Conservation (phyloP, 2,888 invertebrate genomes). For the Pseudoips prasinana region DNA sequence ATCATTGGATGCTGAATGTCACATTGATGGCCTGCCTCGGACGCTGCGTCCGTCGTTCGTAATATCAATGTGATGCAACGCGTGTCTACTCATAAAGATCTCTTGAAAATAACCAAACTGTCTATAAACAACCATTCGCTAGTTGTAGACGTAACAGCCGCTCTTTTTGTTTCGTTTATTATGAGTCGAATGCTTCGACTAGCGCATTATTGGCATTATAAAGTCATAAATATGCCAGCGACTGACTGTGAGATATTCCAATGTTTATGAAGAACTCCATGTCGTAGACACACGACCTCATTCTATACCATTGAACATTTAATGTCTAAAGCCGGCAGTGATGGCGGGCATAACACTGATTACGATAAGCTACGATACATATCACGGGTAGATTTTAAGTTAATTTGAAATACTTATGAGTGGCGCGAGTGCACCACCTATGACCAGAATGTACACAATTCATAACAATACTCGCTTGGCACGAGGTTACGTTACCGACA, state of each 20-base stretch:
- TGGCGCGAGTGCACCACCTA: conserved; percentile 58
- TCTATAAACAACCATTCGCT: conserved; percentile 4
- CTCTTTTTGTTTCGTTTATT: too few species aligned
- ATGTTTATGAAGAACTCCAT: conserved; percentile 11
- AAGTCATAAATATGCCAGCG: conserved; percentile 17
- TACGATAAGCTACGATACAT: conserved; percentile 42
- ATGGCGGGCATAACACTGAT: conserved; percentile 36
- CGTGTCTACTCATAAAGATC: conserved; percentile 20
- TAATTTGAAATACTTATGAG: conserved; percentile 57
- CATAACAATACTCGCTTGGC: conserved; percentile 55
- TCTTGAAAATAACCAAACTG: conserved; percentile 8
- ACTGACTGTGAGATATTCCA: conserved; percentile 6
- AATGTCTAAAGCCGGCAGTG: conserved; percentile 29
- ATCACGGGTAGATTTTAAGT: conserved; percentile 44
- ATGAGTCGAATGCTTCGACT: too few species aligned
- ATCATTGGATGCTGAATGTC: conserved; percentile 54
- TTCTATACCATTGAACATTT: conserved; percentile 14
- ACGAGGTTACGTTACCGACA: conserved; percentile 56
- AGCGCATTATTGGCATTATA: conserved; percentile 14
- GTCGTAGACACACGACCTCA: conserved; percentile 11
- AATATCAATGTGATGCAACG: conserved; percentile 15
- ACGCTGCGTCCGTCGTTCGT: conserved; percentile 10
- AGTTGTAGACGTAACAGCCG: conserved; percentile 7
- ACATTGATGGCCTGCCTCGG: conserved; percentile 26
- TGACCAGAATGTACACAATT: conserved; percentile 80